These are phyloP conservation scores for Empis livida DNA, from an alignment of 2,888 invertebrate genomes.

Conservation along the genomic window DNA sequence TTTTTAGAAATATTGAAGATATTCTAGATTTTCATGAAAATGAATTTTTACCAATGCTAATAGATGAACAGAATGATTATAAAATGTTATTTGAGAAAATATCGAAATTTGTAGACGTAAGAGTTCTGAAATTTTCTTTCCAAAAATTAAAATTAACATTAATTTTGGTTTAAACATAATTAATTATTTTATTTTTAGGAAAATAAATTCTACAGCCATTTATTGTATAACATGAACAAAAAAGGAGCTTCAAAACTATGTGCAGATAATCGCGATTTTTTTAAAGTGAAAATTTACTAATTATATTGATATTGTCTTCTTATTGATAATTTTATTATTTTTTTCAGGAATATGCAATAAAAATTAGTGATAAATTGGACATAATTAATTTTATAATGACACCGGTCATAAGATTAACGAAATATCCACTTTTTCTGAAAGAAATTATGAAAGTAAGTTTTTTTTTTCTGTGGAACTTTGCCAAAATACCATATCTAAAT, in stretches of 20 bases:
- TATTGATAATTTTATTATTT: not conserved
- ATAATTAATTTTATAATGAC: constrained; percentile 35
- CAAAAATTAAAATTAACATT: not conserved
- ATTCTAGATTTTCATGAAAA: constrained; percentile 75
- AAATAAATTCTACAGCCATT: not conserved
- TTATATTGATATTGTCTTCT: not conserved
- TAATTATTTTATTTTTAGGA: not conserved
- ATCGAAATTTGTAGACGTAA: constrained; percentile 28
- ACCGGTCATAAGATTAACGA: constrained; percentile 34
- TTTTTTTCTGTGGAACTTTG: too few species aligned
- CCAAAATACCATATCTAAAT: too few species aligned
- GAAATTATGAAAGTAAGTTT: constrained; percentile 29
- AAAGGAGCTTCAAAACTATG: not conserved
- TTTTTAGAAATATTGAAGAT: constrained; percentile 88
- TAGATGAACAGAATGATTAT: constrained; percentile 26
- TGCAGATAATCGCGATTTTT: not conserved
- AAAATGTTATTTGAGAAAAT: constrained; percentile 30
- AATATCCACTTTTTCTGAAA: constrained; percentile 30
- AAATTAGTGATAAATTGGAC: constrained; percentile 32
- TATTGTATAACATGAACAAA: not conserved
- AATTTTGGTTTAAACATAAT: too few species aligned
- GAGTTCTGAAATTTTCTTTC: constrained; percentile 8
- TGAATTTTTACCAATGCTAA: constrained; percentile 32
- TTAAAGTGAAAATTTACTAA: not conserved
- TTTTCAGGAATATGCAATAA: constrained; percentile 27